Evolutionary conservation across 2,113 vertebrate genomes (phyloP).

Genomic region (Oxyruncus cristatus): DNA sequence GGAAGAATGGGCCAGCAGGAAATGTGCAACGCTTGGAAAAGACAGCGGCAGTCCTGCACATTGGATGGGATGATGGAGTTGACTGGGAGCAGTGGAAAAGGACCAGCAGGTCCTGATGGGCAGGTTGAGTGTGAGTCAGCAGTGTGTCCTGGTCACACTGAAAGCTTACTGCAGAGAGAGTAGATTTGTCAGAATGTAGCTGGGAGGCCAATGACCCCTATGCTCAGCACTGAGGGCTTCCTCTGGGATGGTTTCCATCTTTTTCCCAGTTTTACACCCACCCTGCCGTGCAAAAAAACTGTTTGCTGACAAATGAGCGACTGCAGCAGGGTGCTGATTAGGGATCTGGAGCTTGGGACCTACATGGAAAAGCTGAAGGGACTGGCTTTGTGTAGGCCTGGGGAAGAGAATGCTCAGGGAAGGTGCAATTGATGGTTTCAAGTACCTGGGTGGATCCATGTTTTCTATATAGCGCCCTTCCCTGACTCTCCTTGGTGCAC

Average conservation of each 20-base stretch:
- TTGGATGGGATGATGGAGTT: neutral
- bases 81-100: neutral
- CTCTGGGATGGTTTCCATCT: neutral
- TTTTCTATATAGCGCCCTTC: neutral
- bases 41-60: no score
- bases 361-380: neutral
- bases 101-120: neutral
- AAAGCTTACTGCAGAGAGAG: neutral
- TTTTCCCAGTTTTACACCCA: neutral
- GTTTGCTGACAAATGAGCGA: neutral
- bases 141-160: neutral
- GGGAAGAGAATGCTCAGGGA: neutral
- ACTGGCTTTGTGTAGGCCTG: neutral
- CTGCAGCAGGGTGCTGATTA: neutral
- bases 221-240: neutral
- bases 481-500: neutral
- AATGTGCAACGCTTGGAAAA: rapidly evolving
- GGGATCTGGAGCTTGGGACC: neutral
- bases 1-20: neutral
- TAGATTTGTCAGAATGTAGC: neutral
- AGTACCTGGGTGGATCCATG: neutral
- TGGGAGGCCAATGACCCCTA: neutral
- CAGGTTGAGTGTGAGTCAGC: neutral
- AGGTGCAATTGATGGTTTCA: neutral
- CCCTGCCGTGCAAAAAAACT: neutral